These are phyloP conservation scores for Drosophila setosimentum DNA, from an alignment of 2,888 invertebrate genomes.

Conservation along the genomic window DNA sequence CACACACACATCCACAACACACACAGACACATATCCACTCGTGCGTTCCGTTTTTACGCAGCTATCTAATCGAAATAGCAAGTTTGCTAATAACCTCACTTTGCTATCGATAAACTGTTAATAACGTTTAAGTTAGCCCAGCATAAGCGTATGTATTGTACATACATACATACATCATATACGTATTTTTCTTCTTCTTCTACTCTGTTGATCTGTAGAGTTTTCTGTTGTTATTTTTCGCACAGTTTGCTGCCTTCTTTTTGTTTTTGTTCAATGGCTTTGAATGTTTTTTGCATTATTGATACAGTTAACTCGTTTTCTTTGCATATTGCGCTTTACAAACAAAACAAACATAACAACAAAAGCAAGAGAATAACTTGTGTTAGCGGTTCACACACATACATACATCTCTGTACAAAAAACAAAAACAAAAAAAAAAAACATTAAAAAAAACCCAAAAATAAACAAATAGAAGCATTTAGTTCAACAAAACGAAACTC, in stretches of 20 bases:
- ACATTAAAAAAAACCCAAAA: conserved; percentile 31
- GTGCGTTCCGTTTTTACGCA: conserved; percentile 21
- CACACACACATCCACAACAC: background rate
- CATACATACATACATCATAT: background rate
- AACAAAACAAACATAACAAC: conserved; percentile 28
- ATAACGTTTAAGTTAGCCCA: conserved; percentile 1
- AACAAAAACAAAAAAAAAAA: conserved; percentile 25
- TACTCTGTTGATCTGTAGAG: conserved; percentile 22
- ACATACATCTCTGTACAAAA: conserved; percentile 26
- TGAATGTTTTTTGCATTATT: conserved; percentile 62
- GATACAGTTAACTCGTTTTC: conserved; percentile 54
- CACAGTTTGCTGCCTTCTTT: conserved; percentile 43
- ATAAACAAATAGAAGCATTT: conserved; percentile 21
- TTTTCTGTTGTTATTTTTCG: conserved; percentile 34
- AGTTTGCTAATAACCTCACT: background rate
- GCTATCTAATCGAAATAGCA: conserved; percentile 14
- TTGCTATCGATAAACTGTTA: background rate
- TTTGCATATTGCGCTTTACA: conserved; percentile 52
- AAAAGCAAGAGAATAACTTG: conserved; percentile 25
- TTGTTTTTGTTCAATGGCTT: conserved; percentile 48
- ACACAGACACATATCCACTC: background rate
- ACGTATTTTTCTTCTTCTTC: conserved; percentile 1
- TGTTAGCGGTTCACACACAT: conserved; percentile 29
- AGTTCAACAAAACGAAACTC: conserved; percentile 22
- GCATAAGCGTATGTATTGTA: conserved; percentile 6